Percentiles rank a stretch among this genome's conserved stretches.
Conservation (phyloP, 2,888 invertebrate genomes). For the Coleophora deauratella region DNA sequence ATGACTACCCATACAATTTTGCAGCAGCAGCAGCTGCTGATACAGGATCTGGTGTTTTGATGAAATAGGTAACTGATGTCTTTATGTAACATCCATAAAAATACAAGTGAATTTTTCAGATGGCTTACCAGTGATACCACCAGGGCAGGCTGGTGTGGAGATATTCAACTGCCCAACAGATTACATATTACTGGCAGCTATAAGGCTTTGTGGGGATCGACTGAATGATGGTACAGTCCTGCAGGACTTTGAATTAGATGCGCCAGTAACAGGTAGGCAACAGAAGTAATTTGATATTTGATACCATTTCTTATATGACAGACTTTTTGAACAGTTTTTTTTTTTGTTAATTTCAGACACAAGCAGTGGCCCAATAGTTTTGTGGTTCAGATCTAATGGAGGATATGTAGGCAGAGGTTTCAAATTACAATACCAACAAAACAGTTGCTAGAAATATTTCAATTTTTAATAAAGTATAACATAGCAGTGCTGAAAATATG, state of each 20-base stretch:
- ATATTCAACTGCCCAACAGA: slow-evolving; percentile 84
- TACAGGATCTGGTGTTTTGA: too few relatives aligned
- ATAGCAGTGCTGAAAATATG: slow-evolving; percentile 1
- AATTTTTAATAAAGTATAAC: slow-evolving; percentile 3
- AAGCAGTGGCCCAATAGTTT: slow-evolving; percentile 79
- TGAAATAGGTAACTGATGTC: too few relatives aligned
- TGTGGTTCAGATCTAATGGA: slow-evolving; percentile 79
- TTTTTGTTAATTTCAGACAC: slow-evolving; percentile 57
- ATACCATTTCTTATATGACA: neutral
- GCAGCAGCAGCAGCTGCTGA: too few relatives aligned
- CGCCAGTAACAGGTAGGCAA: slow-evolving; percentile 78
- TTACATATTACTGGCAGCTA: slow-evolving; percentile 80
- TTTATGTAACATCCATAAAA: too few relatives aligned
- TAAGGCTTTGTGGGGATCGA: slow-evolving; percentile 81
- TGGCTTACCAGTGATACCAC: slow-evolving; percentile 76
- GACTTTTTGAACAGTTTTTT: too few relatives aligned
- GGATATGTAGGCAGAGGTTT: slow-evolving; percentile 80
- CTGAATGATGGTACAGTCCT: slow-evolving; percentile 80
- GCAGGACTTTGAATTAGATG: slow-evolving; percentile 77
- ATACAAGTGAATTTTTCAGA: slow-evolving; percentile 45
- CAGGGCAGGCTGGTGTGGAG: slow-evolving; percentile 82
- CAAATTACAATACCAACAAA: slow-evolving; percentile 79
- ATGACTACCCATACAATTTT: too few relatives aligned
- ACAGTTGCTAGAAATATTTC: slow-evolving; percentile 61
- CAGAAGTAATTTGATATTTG: too few relatives aligned